Conservation (phyloP, 2,888 invertebrate species). For the Sarcophaga carnaria region DNA sequence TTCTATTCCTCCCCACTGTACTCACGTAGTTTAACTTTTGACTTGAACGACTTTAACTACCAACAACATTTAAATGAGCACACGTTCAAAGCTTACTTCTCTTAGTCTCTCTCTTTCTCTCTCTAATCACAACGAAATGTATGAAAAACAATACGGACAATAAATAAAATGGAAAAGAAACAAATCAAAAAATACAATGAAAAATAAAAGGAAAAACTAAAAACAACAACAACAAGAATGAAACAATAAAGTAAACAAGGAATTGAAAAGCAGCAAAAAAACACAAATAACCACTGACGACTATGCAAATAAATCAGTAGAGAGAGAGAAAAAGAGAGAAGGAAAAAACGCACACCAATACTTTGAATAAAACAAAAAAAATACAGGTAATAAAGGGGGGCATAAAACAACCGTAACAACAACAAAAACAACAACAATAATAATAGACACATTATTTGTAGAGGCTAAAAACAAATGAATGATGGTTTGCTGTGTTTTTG, state of each 20-base stretch:
- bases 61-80: conserved; percentile 56
- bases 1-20: conserved; percentile 37
- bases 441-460: conserved; percentile 5
- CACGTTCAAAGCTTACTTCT: conserved; percentile 10
- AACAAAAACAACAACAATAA: not conserved
- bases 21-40: conserved; percentile 57
- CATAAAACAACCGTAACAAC: not conserved
- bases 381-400: conserved; percentile 42
- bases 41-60: conserved; percentile 46
- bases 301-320: not conserved
- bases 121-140: too few species aligned
- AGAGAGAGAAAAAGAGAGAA: not conserved
- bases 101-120: not conserved
- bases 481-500: conserved; percentile 37
- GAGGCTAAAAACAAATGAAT: conserved; percentile 51
- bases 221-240: conserved; percentile 24
- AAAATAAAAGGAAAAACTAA: conserved; percentile 2
- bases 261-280: conserved; percentile 40
- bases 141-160: not conserved
- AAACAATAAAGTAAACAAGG: conserved; percentile 36
- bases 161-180: conserved; percentile 22
- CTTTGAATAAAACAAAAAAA: not conserved
- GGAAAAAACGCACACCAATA: not conserved
- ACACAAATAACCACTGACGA: conserved; percentile 38
- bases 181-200: not conserved